These are phyloP conservation scores for Calephelis virginiensis DNA, from an alignment of 1,140 invertebrate genomes.

Conservation along the genomic window DNA sequence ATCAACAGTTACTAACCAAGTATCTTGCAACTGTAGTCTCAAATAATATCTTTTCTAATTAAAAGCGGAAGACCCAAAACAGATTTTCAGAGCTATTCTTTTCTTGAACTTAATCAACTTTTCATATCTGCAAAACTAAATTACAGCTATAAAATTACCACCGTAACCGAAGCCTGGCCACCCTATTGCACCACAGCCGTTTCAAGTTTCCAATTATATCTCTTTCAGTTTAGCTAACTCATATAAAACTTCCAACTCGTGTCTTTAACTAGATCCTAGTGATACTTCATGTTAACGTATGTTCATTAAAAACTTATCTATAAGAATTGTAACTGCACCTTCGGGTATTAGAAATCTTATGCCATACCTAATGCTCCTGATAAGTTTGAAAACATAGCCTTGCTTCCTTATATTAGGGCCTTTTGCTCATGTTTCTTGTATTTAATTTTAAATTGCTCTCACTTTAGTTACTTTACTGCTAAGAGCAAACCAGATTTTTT, in stretches of 20 bases:
- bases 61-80: background rate
- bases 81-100: background rate
- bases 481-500: too few species aligned
- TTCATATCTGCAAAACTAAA: conserved; percentile 35
- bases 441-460: too few species aligned
- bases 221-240: conserved; percentile 69
- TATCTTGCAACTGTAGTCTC: too few species aligned
- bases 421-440: too few species aligned
- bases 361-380: background rate
- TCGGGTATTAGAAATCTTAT: background rate
- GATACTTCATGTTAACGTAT: conserved; percentile 51
- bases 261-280: conserved; percentile 56
- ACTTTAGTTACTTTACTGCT: too few species aligned
- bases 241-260: conserved; percentile 70
- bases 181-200: conserved; percentile 46
- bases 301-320: conserved; percentile 51
- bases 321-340: conserved; percentile 24
- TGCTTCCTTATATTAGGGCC: too few species aligned
- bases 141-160: conserved; percentile 41
- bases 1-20: too few species aligned
- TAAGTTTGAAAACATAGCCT: too few species aligned
- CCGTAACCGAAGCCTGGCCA: conserved; percentile 35
- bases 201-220: conserved; percentile 75
- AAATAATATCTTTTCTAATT: too few species aligned
- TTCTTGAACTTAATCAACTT: conserved; percentile 28